Percentiles rank a stretch among this genome's conserved stretches.
phyloP scores from a whole-genome alignment of 2,888 invertebrate species.

The Andricus quercusramuli region DNA sequence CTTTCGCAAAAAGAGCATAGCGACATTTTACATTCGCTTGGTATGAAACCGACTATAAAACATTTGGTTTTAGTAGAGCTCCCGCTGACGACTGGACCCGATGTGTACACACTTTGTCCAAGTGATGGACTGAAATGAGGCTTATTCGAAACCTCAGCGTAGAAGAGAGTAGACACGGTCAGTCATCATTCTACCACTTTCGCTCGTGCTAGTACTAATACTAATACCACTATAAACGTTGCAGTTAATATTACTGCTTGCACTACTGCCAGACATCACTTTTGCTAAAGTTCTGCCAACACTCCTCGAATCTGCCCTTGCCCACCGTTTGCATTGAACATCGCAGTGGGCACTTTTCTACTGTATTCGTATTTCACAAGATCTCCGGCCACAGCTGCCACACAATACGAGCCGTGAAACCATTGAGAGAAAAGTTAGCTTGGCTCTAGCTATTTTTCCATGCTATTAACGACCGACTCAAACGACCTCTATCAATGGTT shows the following conservation, averaged over 20 bases:
- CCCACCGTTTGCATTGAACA: constrained; percentile 40
- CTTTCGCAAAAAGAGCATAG: not conserved
- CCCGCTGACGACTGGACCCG: constrained; percentile 35
- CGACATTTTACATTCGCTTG: not conserved
- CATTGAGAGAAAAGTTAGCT: constrained; percentile 65
- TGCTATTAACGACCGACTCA: constrained; percentile 72
- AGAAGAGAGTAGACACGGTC: constrained; percentile 60
- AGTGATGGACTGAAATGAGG: constrained; percentile 42
- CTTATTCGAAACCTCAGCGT: constrained; percentile 45
- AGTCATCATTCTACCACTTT: constrained; percentile 37
- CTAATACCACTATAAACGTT: not conserved
- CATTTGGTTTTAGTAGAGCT: not conserved
- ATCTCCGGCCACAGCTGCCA: constrained; percentile 36
- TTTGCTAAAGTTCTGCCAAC: constrained; percentile 42
- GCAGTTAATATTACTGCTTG: not conserved
- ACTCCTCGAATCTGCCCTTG: constrained; percentile 6
- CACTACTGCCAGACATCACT: constrained; percentile 23
- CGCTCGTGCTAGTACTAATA: not conserved
- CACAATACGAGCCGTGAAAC: constrained; percentile 49
- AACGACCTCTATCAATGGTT: constrained; percentile 74
- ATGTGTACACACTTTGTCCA: constrained; percentile 39
- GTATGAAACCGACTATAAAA: not conserved
- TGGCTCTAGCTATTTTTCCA: constrained; percentile 72
- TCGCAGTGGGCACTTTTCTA: constrained; percentile 52
- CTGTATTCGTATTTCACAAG: constrained; percentile 12